Base-by-base conservation (phyloP, 2,797 vertebrate genomes). In the Onychomys arenicola region DNA sequence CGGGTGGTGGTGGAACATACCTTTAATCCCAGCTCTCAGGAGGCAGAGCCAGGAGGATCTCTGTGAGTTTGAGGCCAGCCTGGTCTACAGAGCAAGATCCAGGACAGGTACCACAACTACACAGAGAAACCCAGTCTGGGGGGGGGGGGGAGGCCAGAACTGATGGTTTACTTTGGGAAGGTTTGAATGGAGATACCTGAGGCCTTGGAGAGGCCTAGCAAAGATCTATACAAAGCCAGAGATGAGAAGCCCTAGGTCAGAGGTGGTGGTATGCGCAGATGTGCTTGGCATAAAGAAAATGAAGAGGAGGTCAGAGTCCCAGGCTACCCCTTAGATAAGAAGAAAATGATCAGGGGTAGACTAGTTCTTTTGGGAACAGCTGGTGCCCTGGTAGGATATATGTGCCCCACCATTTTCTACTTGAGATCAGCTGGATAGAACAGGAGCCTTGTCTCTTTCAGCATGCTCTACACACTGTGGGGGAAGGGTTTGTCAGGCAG, bases 141-240 rank as follows among this genome's bases (percentile, higher is more conserved):
- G n/a, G n/a, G n/a, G n/a, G n/a, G n/a, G n/a, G n/a, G n/a, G n/a
- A n/a, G 55, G 32, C 2, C 2, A 69, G 71, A 43, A 59, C 16
- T 11, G 11, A 52, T 59, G 52, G 29, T 21, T 49, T 1, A 2
- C 14, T 27, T 57, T 85, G 46, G 71, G 29, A 37, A 75, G 10
- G 21, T 59, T 37, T 16, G 16, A 37, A 29, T 59, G 52, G 52
- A 90, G 27, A 37, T 16, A n/a, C 55, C 81, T 0, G 89, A 77
- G 55, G 78, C 61, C 52, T 32, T 2, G 10, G 37, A 73, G 55
- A 49, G 32, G 34, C 78, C 88, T 55, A 32, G 52, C 43, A 81
- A 86, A 97, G 90, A 89, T 59, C n/a, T 65, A 57, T 81, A 57
- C 63, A 89, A 43, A 61, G 57, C 46, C 67, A 89, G 92, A 80